A percentile compares a stretch with the other conserved stretches of the same genome.
Conservation (phyloP, 30 jellyfish, hydroid and myxozoan genomes). For the Catostylus mosaicus region DNA sequence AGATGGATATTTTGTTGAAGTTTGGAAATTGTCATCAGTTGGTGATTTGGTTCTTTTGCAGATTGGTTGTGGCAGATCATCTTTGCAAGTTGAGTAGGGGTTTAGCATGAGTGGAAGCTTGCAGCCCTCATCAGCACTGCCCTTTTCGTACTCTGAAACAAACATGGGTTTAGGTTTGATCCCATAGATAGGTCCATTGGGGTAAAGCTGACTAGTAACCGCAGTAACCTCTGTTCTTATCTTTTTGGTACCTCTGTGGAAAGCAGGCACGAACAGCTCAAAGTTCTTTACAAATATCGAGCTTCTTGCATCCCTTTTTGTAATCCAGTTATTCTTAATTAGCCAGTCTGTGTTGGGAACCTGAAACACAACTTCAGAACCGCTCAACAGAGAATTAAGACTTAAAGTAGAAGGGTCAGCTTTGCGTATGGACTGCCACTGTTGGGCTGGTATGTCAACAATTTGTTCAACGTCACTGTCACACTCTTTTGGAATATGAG, state of each 20-base stretch:
- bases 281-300: neutral
- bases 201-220: neutral
- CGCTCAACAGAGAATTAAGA: neutral
- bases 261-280: neutral
- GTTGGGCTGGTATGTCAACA: neutral
- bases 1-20: neutral
- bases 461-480: neutral
- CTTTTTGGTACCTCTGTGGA: neutral
- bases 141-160: neutral
- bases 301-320: neutral
- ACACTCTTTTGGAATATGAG: neutral
- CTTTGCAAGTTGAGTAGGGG: neutral
- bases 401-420: neutral
- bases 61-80: neutral
- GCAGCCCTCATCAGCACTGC: neutral
- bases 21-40: neutral
- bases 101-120: neutral
- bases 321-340: neutral
- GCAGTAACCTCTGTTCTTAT: neutral
- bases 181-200: neutral
- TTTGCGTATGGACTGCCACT: neutral
- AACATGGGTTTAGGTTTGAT: neutral
- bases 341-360: neutral
- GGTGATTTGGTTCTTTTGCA: neutral
- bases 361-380: neutral